phyloP scores from a whole-genome alignment of 2,797 vertebrate species.

The Salmo trutta region DNA sequence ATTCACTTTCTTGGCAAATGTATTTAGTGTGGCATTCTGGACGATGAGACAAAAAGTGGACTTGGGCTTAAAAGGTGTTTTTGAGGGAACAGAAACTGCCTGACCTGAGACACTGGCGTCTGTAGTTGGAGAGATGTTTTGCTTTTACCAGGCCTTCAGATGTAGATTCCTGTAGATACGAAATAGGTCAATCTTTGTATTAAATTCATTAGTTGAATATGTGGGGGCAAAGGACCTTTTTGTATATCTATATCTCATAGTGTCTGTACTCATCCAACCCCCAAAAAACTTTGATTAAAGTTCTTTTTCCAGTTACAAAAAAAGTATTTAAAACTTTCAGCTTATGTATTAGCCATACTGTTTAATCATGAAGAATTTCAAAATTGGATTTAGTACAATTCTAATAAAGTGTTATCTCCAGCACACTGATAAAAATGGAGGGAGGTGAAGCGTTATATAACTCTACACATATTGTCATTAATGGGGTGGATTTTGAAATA shows the following conservation, averaged over 20 bases:
- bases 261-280: background rate
- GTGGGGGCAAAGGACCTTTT: background rate
- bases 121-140: no score
- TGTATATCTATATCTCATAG: no score
- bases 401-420: constrained; percentile 46
- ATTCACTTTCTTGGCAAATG: no score
- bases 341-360: constrained; percentile 24
- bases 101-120: no score
- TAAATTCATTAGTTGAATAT: no score
- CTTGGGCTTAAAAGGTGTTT: no score
- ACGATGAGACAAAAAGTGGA: no score
- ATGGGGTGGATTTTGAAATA: constrained; percentile 23
- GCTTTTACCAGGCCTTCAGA: no score
- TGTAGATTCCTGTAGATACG: no score
- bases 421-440: constrained; percentile 35
- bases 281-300: background rate
- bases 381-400: constrained; percentile 33
- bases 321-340: constrained; percentile 26
- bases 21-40: no score
- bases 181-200: no score
- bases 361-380: constrained; percentile 34
- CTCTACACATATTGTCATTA: constrained; percentile 43
- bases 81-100: no score
- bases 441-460: constrained; percentile 21
- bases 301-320: background rate